Evolutionary conservation across 2,888 invertebrate genomes (phyloP).

Genomic region (Watsonalla binaria): DNA sequence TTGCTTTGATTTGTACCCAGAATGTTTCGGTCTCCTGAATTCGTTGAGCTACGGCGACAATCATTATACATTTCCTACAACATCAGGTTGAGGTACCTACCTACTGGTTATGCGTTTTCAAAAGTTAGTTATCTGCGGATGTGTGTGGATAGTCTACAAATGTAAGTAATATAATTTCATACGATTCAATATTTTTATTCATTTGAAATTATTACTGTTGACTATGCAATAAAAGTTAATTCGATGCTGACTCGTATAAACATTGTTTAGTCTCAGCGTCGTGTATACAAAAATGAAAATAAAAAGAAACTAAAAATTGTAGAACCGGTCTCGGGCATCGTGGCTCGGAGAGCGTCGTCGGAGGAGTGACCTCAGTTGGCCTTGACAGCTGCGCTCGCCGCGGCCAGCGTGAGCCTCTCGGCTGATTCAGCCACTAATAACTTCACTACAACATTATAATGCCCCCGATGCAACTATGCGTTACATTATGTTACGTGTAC

Average conservation of each 20-base stretch:
- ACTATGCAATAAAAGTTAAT: conserved; percentile 70
- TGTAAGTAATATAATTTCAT: no score
- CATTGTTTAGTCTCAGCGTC: conserved; percentile 76
- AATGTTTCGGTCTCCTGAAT: no score
- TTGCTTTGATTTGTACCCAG: no score
- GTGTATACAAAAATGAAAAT: conserved; percentile 78
- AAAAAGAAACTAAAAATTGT: conserved; percentile 77
- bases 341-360: conserved; percentile 73
- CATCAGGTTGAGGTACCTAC: no score
- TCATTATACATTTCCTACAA: no score
- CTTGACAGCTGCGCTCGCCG: conserved; percentile 70
- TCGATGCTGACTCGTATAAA: conserved; percentile 71
- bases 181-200: conserved; percentile 3
- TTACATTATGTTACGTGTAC: conserved; percentile 48
- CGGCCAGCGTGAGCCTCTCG: conserved; percentile 57
- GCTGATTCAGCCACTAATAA: conserved; percentile 72
- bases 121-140: no score
- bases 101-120: no score
- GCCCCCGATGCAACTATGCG: conserved; percentile 64
- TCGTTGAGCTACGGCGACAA: no score
- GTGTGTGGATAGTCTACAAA: no score
- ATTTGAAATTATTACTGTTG: conserved; percentile 47
- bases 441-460: conserved; percentile 71
- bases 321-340: conserved; percentile 74
- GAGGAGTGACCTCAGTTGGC: conserved; percentile 77